Conservation (phyloP, 2,797 vertebrate genomes). For the Gadopsis bispinosus region DNA sequence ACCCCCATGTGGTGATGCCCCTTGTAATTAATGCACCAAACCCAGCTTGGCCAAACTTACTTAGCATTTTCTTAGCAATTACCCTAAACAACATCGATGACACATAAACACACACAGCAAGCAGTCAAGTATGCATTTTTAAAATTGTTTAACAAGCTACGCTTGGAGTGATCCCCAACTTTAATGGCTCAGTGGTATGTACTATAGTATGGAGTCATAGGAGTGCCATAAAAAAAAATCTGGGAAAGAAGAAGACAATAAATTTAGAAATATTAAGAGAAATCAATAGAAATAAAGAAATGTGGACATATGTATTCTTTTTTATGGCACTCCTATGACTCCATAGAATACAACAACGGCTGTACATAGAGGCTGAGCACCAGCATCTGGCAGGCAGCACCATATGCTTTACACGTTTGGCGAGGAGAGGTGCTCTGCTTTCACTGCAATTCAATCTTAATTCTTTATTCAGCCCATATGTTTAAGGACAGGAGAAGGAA, state of each 20-base stretch:
- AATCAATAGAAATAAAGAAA: no score
- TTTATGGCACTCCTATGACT: no score
- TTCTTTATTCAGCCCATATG: background rate
- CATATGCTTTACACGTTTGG: slow-evolving; percentile 12
- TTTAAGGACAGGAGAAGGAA: slow-evolving; percentile 11
- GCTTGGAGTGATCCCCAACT: slow-evolving; percentile 1
- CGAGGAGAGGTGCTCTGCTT: background rate
- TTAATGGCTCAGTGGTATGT: background rate
- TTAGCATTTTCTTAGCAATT: background rate
- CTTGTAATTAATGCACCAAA: background rate
- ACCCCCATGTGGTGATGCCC: background rate
- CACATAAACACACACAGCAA: background rate
- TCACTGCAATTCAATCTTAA: slow-evolving; percentile 13
- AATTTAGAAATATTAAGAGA: no score
- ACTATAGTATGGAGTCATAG: no score
- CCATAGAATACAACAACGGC: no score
- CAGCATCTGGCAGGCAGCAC: slow-evolving; percentile 19
- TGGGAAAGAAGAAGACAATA: no score
- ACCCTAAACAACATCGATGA: background rate
- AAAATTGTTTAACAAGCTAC: slow-evolving; percentile 8
- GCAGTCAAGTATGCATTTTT: slow-evolving; percentile 8
- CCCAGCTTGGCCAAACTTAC: background rate
- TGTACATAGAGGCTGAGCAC: background rate
- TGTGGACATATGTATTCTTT: no score
- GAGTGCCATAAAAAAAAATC: no score